Evolutionary conservation across 2,113 vertebrate genomes (phyloP).

Genomic region (Caloenas nicobarica): DNA sequence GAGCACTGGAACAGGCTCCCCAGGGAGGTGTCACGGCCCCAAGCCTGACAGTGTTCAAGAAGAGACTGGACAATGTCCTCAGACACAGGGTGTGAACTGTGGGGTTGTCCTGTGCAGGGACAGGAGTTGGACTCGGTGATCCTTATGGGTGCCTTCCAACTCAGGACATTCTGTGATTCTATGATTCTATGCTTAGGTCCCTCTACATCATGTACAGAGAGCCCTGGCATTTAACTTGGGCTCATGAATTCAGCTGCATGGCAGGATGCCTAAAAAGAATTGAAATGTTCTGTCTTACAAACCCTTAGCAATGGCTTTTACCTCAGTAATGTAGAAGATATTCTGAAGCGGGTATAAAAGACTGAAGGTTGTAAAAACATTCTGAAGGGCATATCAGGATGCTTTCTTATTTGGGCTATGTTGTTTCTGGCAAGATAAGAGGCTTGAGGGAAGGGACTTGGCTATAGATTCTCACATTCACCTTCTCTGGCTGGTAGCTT

Average conservation of each 20-base stretch:
- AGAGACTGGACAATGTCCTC: no score
- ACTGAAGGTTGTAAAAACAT: background rate
- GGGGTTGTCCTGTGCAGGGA: no score
- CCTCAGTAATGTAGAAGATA: background rate
- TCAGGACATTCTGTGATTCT: no score
- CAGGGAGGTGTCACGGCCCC: no score
- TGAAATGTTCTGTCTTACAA: background rate
- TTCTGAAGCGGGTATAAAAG: background rate
- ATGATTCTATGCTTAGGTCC: background rate
- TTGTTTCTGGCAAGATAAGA: background rate
- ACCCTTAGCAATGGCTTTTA: background rate
- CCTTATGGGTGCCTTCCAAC: no score
- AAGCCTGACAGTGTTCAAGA: no score
- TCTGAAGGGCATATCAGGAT: slow-evolving; percentile 1
- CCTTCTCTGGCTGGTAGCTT: slow-evolving; percentile 5
- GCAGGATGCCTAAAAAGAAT: background rate
- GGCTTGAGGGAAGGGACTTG: slow-evolving; percentile 9
- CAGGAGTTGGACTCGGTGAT: no score
- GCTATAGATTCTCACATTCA: background rate
- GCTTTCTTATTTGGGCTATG: background rate
- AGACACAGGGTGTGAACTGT: no score
- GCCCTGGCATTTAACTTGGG: background rate
- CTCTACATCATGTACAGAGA: background rate
- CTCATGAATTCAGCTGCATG: background rate
- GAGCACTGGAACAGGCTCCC: no score